Evolutionary conservation across 1,140 invertebrate species (phyloP).

Genomic region (Danaus melanippus): DNA sequence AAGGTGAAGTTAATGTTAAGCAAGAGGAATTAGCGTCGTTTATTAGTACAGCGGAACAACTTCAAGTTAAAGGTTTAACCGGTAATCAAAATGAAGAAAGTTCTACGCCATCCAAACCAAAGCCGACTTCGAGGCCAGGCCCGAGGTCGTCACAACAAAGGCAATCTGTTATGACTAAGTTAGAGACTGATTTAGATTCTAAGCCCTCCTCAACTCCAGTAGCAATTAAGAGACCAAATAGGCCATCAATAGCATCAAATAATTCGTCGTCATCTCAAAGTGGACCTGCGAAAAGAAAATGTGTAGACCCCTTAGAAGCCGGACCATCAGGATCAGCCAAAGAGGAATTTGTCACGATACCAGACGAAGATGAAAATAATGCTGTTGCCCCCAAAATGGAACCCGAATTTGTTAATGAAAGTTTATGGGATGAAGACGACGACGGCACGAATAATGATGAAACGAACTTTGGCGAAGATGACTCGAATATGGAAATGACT

Average conservation of each 20-base stretch:
- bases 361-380: conserved; percentile 69
- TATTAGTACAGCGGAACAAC: conserved; percentile 87
- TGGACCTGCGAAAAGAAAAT: conserved; percentile 71
- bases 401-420: conserved; percentile 71
- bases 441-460: conserved; percentile 71
- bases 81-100: conserved; percentile 73
- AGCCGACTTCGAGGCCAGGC: conserved; percentile 72
- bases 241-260: conserved; percentile 72
- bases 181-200: conserved; percentile 73
- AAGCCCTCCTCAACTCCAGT: conserved; percentile 71
- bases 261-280: conserved; percentile 72
- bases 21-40: conserved; percentile 87
- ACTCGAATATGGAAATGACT: conserved; percentile 73
- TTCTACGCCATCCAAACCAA: conserved; percentile 71
- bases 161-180: conserved; percentile 71
- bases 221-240: conserved; percentile 73
- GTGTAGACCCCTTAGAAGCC: conserved; percentile 70
- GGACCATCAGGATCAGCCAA: conserved; percentile 68
- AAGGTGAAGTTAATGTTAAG: conserved; percentile 88
- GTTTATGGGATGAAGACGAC: conserved; percentile 71
- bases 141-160: conserved; percentile 73
- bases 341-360: conserved; percentile 72
- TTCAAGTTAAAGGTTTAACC: conserved; percentile 88
- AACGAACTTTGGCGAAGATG: conserved; percentile 71
- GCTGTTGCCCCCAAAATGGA: conserved; percentile 72